phyloP scores from a whole-genome alignment of 2,888 invertebrate genomes.

The Geophilus truncorum region DNA sequence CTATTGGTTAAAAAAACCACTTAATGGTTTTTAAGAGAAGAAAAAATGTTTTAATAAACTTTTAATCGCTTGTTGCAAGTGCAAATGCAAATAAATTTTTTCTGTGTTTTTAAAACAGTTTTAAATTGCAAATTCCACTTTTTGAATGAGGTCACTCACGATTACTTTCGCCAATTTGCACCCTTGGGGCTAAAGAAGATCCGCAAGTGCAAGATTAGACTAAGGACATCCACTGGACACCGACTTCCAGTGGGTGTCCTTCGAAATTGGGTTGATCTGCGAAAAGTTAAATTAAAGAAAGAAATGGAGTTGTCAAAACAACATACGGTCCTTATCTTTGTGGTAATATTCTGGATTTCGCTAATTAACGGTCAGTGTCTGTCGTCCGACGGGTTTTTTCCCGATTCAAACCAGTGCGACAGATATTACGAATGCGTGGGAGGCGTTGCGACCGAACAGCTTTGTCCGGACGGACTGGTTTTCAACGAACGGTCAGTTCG shows the following conservation, averaged over 20 bases:
- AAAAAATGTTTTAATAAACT: neutral
- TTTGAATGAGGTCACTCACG: neutral
- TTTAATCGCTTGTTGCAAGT: neutral
- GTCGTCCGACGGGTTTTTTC: constrained; percentile 38
- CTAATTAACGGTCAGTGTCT: neutral
- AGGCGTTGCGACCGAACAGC: constrained; percentile 37
- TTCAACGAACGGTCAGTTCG: constrained; percentile 52
- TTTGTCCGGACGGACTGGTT: constrained; percentile 41
- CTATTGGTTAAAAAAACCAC: neutral
- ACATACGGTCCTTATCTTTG: neutral
- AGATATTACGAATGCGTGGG: constrained; percentile 41
- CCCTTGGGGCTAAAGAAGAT: neutral
- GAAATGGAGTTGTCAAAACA: neutral
- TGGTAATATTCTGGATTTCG: neutral
- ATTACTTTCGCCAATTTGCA: neutral
- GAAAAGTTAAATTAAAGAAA: too few relatives aligned
- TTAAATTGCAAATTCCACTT: neutral
- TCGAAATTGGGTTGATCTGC: neutral
- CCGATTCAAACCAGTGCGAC: constrained; percentile 41
- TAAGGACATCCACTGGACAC: neutral
- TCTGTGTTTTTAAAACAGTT: too few relatives aligned
- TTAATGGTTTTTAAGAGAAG: neutral
- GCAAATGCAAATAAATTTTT: neutral
- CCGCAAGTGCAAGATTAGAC: neutral
- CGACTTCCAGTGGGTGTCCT: neutral